A percentile compares a stretch with the other conserved stretches of the same genome.
phyloP scores from a whole-genome alignment of 2,888 invertebrate species.

The Leptarthrus brevirostris region DNA sequence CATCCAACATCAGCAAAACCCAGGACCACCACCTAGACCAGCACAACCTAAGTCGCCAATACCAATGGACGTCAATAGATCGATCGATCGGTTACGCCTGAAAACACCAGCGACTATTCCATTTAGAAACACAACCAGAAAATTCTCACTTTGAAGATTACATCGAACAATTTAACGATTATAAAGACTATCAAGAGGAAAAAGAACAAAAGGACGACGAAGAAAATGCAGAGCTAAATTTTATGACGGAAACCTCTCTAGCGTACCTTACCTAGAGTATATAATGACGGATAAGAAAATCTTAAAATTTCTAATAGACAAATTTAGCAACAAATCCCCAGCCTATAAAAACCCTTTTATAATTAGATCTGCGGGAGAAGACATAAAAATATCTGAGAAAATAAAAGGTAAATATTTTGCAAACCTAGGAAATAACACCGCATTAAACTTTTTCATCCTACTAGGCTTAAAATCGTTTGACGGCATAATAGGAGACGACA shows the following conservation, averaged over 20 bases:
- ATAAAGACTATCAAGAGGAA: not conserved
- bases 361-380: too few relatives aligned
- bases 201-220: not conserved
- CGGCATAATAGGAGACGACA: too few relatives aligned
- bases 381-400: too few relatives aligned
- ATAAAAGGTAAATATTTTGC: conserved; percentile 39
- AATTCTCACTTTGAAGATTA: not conserved
- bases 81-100: not conserved
- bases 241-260: conserved; percentile 1
- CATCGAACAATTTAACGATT: not conserved
- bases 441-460: not conserved
- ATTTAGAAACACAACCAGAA: not conserved
- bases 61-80: conserved; percentile 21
- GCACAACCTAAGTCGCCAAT: not conserved
- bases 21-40: not conserved
- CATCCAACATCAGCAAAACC: conserved; percentile 16
- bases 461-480: too few relatives aligned
- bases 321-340: not conserved
- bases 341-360: not conserved
- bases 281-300: not conserved
- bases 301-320: not conserved
- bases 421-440: conserved; percentile 28
- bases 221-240: not conserved
- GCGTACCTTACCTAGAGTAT: conserved; percentile 26
- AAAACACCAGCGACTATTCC: not conserved